Evolutionary conservation across 37 sponge, comb jelly and placozoan species (phyloP), one percentile per base, ranked within the genome.

Genomic region (Chondrosia reniformis): DNA sequence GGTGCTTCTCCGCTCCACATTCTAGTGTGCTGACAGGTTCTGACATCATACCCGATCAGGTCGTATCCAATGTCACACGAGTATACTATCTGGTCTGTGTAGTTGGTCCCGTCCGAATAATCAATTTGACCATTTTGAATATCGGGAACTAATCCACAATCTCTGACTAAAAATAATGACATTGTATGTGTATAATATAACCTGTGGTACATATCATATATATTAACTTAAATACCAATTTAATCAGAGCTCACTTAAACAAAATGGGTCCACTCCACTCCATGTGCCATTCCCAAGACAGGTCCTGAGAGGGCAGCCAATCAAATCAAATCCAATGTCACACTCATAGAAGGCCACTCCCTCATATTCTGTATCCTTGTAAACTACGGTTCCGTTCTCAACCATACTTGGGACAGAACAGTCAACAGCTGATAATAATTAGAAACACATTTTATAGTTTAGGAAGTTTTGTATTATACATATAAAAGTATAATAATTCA

Each of bases 1-100:
- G 61, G 61, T 59, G n/a, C 61, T 13, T 59, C 61, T 59, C 61
- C 61, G 28, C 61, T 59, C 61, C 61, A 59, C 61, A 30, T 6
- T 1, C 72, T 44, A 38, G 17, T 25, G 22, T 25, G n/a, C 36
- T 69, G 72, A 40, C 72, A 69, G 31, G n/a, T 24, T 13, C 39
- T 24, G 1, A 69, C 10, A 21, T 34, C 42, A 36, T 36, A 24
- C 5, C 72, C 72, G 2, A 69, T 39, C 72, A 69, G 9, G 17
- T 39, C 1, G 36, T 69, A 69, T 9, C 72, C 72, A 0, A 39
- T 44, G 21, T 9, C 21, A 38, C 72, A 69, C 2, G 24, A 39
- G 43, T 69, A 69, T 7, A n/a, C 42, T 10, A 44, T 44, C n/a
- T 30, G n/a, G 25, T 69, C 72, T 40, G 36, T 43, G 41, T 39